Evolutionary conservation across 2,797 vertebrate species (phyloP), one percentile per base, ranked within the genome.

Genomic region (Tarsius wallacei): DNA sequence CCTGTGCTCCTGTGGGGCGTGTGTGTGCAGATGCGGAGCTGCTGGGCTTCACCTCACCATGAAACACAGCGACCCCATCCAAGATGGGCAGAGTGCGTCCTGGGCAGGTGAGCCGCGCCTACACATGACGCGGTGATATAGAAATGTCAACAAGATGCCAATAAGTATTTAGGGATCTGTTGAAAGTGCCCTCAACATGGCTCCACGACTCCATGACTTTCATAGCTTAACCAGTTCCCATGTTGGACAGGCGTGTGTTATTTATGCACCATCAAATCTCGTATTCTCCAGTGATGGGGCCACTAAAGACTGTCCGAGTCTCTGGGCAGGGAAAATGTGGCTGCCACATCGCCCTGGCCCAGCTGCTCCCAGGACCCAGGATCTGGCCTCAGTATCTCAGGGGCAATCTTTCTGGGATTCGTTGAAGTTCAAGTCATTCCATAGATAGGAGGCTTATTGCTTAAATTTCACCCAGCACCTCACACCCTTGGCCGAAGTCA

Each of bases 401-500:
- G 8, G 19, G 13, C 11, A 0, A 6, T 42, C 63, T 22, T 22
- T 12, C 42, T 5, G 51, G 70, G 14, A 59, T 1, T n/a, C 21
- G 55, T 2, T 66, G 73, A 26, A 14, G 26, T 28, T 51, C 26
- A 1, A 17, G 51, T 36, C 31, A 66, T 22, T 33, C 66, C 19
- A 4, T 2, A 24, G 61, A 4, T 1, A 7, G 1, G 0, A 22
- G 21, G 10, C 63, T 28, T 6, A 1, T 0, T 36, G 77, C 47
- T 36, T 19, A 11, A 7, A 16, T 24, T 22, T n/a, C 21, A 3
- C 15, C 22, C 9, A 14, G 68, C 47, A 3, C 17, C 55, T 63
- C 80, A 3, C 0, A 3, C 4, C 1, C 2, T 22, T 1, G 0
- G 22, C 66, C 3, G 0, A 19, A 0, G 28, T 28, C 57, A 9